Evolutionary conservation across 2,113 vertebrate species (phyloP).

Genomic region (Hippocampus zosterae): DNA sequence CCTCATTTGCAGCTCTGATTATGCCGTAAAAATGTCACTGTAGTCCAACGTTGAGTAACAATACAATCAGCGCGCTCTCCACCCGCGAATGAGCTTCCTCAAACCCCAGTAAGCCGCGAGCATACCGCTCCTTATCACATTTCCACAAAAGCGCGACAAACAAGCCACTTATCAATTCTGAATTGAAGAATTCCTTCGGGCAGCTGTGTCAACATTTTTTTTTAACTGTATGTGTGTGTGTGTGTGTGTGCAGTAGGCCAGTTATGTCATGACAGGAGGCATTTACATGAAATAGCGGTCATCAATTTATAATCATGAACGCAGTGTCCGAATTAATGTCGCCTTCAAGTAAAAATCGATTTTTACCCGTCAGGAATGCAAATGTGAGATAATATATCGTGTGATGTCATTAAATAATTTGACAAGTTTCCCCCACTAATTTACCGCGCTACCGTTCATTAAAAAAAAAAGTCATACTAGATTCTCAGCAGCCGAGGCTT

Average conservation of each 20-base stretch:
- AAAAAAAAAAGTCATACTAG: too few species aligned
- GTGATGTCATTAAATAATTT: too few species aligned
- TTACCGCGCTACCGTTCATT: too few species aligned
- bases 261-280: not conserved
- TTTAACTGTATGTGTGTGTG: too few species aligned
- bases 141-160: conserved; percentile 6
- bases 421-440: too few species aligned
- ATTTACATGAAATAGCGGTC: not conserved
- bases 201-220: conserved; percentile 5
- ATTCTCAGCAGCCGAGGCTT: not conserved
- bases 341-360: not conserved
- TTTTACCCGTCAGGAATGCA: too few species aligned
- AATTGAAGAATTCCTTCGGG: conserved; percentile 5
- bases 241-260: not conserved
- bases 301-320: not conserved
- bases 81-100: not conserved
- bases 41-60: not conserved
- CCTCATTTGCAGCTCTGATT: too few species aligned
- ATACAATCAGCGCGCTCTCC: not conserved
- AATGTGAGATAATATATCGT: too few species aligned
- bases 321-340: not conserved
- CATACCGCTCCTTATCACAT: not conserved
- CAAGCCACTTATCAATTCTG: not conserved
- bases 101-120: not conserved
- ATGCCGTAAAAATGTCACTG: not conserved